phyloP scores from a whole-genome alignment of 2,888 invertebrate genomes.

The Drosophila merina region DNA sequence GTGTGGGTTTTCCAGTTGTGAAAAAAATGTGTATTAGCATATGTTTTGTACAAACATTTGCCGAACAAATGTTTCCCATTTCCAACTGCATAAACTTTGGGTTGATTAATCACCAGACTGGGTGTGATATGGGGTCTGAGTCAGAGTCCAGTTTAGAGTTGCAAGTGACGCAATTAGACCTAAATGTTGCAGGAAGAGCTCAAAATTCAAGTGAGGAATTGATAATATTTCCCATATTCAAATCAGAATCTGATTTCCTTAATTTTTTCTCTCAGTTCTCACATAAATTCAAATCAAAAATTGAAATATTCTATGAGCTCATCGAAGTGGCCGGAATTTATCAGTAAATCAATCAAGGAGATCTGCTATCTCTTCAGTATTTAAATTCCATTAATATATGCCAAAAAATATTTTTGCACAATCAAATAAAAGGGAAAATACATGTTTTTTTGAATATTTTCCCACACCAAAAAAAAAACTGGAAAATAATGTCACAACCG shows the following conservation, averaged over 20 bases:
- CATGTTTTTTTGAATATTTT: slow-evolving; percentile 44
- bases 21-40: slow-evolving; percentile 29
- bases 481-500: slow-evolving; percentile 55
- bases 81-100: neutral
- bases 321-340: slow-evolving; percentile 25
- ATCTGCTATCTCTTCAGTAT: slow-evolving; percentile 16
- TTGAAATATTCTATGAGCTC: slow-evolving; percentile 11
- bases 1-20: slow-evolving; percentile 17
- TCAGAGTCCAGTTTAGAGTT: slow-evolving; percentile 16
- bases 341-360: slow-evolving; percentile 24
- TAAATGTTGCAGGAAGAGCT: slow-evolving; percentile 3
- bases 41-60: slow-evolving; percentile 30
- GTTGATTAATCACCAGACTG: slow-evolving; percentile 33
- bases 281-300: slow-evolving; percentile 38
- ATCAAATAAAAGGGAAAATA: neutral
- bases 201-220: no score
- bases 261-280: neutral
- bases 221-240: neutral
- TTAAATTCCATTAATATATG: slow-evolving; percentile 16
- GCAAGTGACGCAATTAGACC: slow-evolving; percentile 30
- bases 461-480: slow-evolving; percentile 52
- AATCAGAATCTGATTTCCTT: neutral
- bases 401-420: slow-evolving; percentile 8
- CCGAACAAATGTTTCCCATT: slow-evolving; percentile 16
- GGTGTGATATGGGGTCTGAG: slow-evolving; percentile 25